These are phyloP conservation scores for Holothuria scabra DNA, from an alignment of 53 echinoderm and acorn worm species.

Conservation along the genomic window DNA sequence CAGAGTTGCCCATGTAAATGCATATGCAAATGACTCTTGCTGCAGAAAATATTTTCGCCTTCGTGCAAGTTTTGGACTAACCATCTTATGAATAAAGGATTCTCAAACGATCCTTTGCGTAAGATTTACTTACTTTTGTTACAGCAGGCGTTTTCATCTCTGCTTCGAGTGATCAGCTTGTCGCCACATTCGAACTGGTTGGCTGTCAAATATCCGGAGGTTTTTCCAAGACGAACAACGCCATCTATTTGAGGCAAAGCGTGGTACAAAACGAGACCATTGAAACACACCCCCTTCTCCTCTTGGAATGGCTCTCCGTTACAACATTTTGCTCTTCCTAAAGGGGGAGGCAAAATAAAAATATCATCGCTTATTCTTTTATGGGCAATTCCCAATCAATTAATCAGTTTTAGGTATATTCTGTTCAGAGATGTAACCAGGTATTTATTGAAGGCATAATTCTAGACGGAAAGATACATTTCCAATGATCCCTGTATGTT, in stretches of 20 bases:
- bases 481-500: too few species aligned
- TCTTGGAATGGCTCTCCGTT: not conserved
- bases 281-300: not conserved
- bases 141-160: not conserved
- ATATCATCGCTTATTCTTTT: too few species aligned
- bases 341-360: too few species aligned
- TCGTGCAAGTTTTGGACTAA: not conserved
- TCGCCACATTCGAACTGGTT: conserved; percentile 37
- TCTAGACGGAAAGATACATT: too few species aligned
- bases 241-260: conserved; percentile 5
- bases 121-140: not conserved
- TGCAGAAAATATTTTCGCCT: too few species aligned
- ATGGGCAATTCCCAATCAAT: too few species aligned
- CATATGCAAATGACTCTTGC: too few species aligned
- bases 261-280: not conserved
- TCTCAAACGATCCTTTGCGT: not conserved
- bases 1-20: too few species aligned
- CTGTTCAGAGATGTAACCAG: too few species aligned
- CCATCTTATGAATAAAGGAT: not conserved
- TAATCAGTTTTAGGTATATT: too few species aligned
- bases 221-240: not conserved
- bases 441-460: too few species aligned
- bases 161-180: not conserved
- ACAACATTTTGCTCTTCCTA: conserved; percentile 9
- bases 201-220: conserved; percentile 9